Base-by-base conservation (phyloP, 2,888 invertebrate genomes). In the Matsumyia berberina region DNA sequence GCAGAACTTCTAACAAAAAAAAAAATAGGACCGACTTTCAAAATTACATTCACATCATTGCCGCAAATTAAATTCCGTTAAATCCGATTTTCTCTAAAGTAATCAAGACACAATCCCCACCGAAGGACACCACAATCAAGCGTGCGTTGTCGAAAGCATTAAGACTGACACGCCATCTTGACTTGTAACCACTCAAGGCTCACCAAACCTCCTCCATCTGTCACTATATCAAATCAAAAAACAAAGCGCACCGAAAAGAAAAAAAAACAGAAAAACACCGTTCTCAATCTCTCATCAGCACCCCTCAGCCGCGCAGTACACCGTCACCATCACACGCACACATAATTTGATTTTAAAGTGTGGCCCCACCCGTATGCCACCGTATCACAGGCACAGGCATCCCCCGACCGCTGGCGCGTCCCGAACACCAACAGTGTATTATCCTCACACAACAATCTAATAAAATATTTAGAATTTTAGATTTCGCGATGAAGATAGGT, bases 401-500 rank as follows among this genome's bases (percentile, higher is more conserved):
- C 31, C 12, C 39, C 44, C 42, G 31, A 8, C 19, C 51, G 5
- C 37, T n/a, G 12, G 0, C 44, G 11, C 46, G 15, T 42, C 15
- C 64, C 12, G 17, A 80, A 85, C 74, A 85, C 80, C 74, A 70
- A 85, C 80, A 85, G 74, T 80, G 69, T 85, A 85, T 80, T 85
- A 85, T 70, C 85, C 80, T 74, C 74, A 76, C 74, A 74, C 69
- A 85, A 70, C 85, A 80, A 66, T 85, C 85, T 85, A 70, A 85
- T 85, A 80, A 80, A 85, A 85, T 85, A 85, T 85, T 85, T 85
- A 85, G 85, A 85, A 85, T 85, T 85, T 85, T 66, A 85, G 74
- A 85, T 85, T 74, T 80, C 51, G 9, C 60, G 70, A 46, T 62
- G 70, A 85, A 80, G 83, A 80, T 55, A 57, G 73, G 78, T 73